phyloP scores from a whole-genome alignment of 2,113 vertebrate genomes.

The Eira barbara region DNA sequence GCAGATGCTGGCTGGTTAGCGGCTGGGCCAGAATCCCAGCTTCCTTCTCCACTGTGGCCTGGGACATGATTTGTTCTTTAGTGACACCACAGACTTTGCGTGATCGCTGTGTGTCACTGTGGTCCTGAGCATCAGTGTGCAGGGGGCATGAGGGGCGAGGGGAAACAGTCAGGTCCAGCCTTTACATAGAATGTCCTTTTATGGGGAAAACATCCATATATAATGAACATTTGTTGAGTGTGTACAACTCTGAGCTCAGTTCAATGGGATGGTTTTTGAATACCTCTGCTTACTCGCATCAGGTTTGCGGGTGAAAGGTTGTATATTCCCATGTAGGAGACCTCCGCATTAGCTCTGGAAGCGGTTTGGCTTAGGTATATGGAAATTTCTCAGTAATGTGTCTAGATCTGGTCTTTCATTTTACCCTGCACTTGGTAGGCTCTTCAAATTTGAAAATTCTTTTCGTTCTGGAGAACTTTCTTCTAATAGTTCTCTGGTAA shows the following conservation, averaged over 20 bases:
- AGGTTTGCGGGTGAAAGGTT: not conserved
- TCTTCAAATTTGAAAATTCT: not conserved
- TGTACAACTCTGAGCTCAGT: not conserved
- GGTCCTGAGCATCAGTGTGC: not conserved
- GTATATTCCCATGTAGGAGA: not conserved
- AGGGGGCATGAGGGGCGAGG: not conserved
- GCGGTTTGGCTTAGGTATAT: not conserved
- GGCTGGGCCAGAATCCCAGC: not conserved
- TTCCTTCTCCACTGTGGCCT: not conserved
- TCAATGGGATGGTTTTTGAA: not conserved
- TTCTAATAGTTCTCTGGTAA: not conserved
- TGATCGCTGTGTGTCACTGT: not conserved
- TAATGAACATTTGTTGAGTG: not conserved
- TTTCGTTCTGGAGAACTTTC: not conserved
- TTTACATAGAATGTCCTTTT: not conserved
- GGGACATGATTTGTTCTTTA: not conserved
- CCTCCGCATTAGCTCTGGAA: not conserved
- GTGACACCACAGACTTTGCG: not conserved
- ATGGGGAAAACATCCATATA: not conserved
- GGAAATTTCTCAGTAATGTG: not conserved
- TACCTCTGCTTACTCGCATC: not conserved
- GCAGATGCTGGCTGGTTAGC: not conserved
- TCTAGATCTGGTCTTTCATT: not conserved
- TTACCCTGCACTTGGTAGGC: not conserved
- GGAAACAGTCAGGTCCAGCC: not conserved